Conservation (phyloP, 2,797 vertebrate genomes). For the Notoglanidium macrostoma region DNA sequence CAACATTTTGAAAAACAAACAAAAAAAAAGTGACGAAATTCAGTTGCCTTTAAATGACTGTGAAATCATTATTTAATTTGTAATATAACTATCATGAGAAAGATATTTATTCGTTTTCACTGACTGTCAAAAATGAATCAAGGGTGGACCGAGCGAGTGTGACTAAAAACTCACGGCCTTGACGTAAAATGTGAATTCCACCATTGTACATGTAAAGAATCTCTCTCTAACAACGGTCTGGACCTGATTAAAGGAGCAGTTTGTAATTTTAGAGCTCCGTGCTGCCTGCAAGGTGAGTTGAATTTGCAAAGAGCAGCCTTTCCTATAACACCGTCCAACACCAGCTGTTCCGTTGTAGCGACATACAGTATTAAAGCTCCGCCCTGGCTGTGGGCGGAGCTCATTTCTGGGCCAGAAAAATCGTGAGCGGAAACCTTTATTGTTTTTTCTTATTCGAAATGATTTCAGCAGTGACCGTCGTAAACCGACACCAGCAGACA, state of each 20-base stretch:
- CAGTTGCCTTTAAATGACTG: background rate
- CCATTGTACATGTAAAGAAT: background rate
- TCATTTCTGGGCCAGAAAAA: background rate
- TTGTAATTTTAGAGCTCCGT: background rate
- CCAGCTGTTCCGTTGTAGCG: background rate
- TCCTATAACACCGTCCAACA: background rate
- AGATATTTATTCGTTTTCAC: background rate
- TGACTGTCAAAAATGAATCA: background rate
- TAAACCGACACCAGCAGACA: background rate
- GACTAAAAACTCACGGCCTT: background rate
- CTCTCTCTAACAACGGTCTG: background rate
- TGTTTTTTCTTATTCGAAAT: background rate
- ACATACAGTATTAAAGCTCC: background rate
- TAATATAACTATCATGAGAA: background rate
- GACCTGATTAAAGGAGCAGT: background rate
- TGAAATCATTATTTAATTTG: background rate
- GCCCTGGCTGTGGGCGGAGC: background rate
- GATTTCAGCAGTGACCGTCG: background rate
- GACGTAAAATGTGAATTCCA: background rate
- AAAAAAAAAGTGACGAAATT: background rate
- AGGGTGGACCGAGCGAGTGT: background rate
- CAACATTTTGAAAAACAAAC: no score
- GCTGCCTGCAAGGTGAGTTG: background rate
- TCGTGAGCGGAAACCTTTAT: background rate
- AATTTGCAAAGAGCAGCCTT: background rate